phyloP scores from a whole-genome alignment of 2,797 vertebrate genomes.

The Paramormyrops hopkinsi region DNA sequence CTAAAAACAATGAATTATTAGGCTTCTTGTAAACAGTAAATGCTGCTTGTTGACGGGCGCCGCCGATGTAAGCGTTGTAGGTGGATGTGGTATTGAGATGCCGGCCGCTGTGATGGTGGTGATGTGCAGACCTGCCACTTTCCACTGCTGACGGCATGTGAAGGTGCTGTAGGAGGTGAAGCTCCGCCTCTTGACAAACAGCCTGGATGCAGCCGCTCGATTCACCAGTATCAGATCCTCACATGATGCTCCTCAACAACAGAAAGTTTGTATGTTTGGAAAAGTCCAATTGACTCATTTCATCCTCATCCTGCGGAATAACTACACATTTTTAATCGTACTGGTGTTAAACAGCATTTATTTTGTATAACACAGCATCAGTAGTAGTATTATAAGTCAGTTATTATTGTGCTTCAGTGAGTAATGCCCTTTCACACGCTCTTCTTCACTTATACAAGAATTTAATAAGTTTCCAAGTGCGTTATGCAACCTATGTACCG shows the following conservation, averaged over 20 bases:
- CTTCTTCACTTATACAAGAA: neutral
- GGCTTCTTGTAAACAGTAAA: neutral
- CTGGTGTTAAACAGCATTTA: neutral
- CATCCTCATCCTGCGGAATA: neutral
- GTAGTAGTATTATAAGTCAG: neutral
- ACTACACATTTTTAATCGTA: neutral
- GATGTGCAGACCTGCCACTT: neutral
- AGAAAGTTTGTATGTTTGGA: neutral
- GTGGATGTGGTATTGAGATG: neutral
- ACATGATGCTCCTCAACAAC: neutral
- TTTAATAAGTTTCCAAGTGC: neutral
- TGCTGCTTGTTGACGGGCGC: neutral
- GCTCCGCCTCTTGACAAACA: neutral
- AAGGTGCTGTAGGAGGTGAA: neutral
- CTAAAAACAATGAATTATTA: neutral
- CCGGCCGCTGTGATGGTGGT: neutral
- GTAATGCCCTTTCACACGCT: neutral
- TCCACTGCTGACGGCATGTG: neutral
- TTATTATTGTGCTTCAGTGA: neutral
- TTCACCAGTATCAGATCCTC: neutral
- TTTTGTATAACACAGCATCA: neutral
- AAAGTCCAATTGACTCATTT: neutral
- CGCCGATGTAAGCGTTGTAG: neutral
- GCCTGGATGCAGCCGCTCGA: neutral
- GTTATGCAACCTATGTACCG: neutral